Conservation (phyloP, 1,140 invertebrate genomes). For the Apolygus lucorum region DNA sequence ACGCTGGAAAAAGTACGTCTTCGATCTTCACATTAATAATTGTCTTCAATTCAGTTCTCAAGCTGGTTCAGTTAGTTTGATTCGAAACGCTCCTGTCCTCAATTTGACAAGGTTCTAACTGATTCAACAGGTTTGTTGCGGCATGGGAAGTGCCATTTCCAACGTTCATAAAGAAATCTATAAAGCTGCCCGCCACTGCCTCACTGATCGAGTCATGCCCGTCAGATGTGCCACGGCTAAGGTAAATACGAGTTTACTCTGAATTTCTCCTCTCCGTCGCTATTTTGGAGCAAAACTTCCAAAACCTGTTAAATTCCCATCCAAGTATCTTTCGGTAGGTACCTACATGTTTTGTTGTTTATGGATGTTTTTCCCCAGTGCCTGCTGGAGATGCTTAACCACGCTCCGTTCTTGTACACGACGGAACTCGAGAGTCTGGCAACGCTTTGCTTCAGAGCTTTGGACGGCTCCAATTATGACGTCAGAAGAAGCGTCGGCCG, state of each 20-base stretch:
- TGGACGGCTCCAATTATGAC: slow-evolving; percentile 93
- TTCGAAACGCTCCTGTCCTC: background rate
- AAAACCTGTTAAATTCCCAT: too few relatives aligned
- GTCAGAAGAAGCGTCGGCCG: slow-evolving; percentile 85
- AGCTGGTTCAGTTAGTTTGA: background rate
- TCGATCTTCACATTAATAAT: background rate
- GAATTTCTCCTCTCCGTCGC: too few relatives aligned
- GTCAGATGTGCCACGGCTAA: slow-evolving; percentile 80
- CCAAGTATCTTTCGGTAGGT: background rate
- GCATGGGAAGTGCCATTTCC: slow-evolving; percentile 78
- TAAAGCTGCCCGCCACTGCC: slow-evolving; percentile 72
- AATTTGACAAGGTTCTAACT: too few relatives aligned
- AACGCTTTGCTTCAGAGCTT: slow-evolving; percentile 79
- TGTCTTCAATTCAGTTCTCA: too few relatives aligned
- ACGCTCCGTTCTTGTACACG: slow-evolving; percentile 79
- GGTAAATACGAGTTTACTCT: too few relatives aligned
- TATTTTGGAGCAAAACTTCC: too few relatives aligned
- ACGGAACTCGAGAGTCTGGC: slow-evolving; percentile 82
- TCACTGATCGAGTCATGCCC: slow-evolving; percentile 83
- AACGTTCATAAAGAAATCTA: slow-evolving; percentile 89
- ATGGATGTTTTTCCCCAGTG: slow-evolving; percentile 51
- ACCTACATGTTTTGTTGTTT: background rate
- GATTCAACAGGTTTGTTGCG: slow-evolving; percentile 66
- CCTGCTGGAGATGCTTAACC: slow-evolving; percentile 78
- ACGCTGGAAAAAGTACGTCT: slow-evolving; percentile 76